These are phyloP conservation scores for Melieria crassipennis DNA, from an alignment of 2,888 invertebrate genomes.

Conservation along the genomic window DNA sequence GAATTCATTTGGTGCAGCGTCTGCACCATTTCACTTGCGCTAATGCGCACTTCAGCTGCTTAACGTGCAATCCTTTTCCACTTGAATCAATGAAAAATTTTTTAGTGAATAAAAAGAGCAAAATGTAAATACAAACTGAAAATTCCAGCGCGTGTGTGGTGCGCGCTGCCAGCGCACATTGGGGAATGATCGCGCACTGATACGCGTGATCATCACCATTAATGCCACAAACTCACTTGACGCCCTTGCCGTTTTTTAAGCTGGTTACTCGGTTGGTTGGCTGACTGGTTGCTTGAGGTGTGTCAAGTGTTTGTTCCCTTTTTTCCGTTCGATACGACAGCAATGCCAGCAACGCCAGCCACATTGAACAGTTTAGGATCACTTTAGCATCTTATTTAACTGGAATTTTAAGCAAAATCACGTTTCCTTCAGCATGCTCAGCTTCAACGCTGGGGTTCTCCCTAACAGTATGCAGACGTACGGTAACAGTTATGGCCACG, in stretches of 20 bases:
- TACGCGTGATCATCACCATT: not conserved
- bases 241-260: too few species aligned
- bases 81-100: conserved; percentile 12
- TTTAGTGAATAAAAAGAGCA: not conserved
- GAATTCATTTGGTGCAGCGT: too few species aligned
- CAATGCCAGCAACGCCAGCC: conserved; percentile 10
- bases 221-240: too few species aligned
- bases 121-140: conserved; percentile 6
- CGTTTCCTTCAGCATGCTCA: conserved; percentile 29
- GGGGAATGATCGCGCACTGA: not conserved
- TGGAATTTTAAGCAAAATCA: conserved; percentile 39
- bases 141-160: conserved; percentile 36
- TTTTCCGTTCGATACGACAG: conserved; percentile 9
- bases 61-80: conserved; percentile 15
- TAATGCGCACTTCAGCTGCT: conserved; percentile 28
- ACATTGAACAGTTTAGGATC: conserved; percentile 12
- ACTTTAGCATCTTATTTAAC: conserved; percentile 38
- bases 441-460: too few species aligned
- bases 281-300: conserved; percentile 47
- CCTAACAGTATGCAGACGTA: not conserved
- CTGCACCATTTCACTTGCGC: conserved; percentile 21
- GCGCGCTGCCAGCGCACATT: conserved; percentile 14
- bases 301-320: conserved; percentile 49
- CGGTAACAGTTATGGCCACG: not conserved
- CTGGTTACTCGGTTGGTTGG: conserved; percentile 6